Evolutionary conservation across 2,888 invertebrate species (phyloP).

Genomic region (Notodonta ziczac): DNA sequence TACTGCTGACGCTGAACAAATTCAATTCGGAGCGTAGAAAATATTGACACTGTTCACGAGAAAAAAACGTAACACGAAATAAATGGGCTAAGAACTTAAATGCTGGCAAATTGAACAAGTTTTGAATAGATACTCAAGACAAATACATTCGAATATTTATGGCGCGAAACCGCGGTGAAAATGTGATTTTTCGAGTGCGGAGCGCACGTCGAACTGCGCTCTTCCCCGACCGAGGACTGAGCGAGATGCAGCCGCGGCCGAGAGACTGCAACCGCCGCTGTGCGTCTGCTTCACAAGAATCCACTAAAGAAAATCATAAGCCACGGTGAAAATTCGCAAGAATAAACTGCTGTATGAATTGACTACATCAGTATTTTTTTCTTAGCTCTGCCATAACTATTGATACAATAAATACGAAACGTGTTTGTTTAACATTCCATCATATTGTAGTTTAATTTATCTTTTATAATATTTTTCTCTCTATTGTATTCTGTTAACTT

Average conservation of each 20-base stretch:
- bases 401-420: no score
- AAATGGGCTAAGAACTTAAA: slow-evolving; percentile 19
- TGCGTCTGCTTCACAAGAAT: slow-evolving; percentile 14
- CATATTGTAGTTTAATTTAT: no score
- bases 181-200: slow-evolving; percentile 38
- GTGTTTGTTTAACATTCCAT: no score
- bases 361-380: no score
- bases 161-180: slow-evolving; percentile 52
- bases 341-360: slow-evolving; percentile 1
- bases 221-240: slow-evolving; percentile 61
- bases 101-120: slow-evolving; percentile 29
- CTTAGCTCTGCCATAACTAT: no score
- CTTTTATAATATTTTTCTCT: no score
- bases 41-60: slow-evolving; percentile 25
- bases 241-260: slow-evolving; percentile 21
- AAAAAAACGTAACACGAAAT: slow-evolving; percentile 21
- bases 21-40: slow-evolving; percentile 13
- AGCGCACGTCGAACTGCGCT: slow-evolving; percentile 63
- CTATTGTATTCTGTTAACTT: no score
- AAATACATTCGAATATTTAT: slow-evolving; percentile 1
- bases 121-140: not conserved
- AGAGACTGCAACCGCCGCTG: slow-evolving; percentile 14
- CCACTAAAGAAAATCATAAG: slow-evolving; percentile 32
- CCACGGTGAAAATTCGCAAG: slow-evolving; percentile 24
- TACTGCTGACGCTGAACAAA: slow-evolving; percentile 14